phyloP scores from a whole-genome alignment of 2,888 invertebrate genomes.

The Gymnocheta viridis region DNA sequence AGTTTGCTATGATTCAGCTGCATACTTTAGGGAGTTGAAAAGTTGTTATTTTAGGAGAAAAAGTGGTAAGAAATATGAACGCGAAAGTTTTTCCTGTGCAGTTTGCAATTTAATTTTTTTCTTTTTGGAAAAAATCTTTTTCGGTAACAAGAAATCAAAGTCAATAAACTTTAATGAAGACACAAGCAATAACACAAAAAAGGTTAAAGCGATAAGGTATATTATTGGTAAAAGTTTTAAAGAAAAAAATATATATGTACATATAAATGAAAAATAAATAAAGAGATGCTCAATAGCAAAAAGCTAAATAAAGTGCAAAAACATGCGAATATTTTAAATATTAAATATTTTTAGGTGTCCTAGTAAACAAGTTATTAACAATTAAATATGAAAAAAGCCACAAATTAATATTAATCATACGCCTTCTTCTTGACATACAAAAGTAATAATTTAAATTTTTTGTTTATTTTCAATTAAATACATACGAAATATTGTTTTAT shows the following conservation, averaged over 20 bases:
- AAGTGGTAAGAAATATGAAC: conserved; percentile 34
- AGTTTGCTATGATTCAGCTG: conserved; percentile 3
- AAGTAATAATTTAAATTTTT: too few relatives aligned
- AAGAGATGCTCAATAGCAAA: neutral
- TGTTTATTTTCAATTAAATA: too few relatives aligned
- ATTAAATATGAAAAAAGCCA: neutral
- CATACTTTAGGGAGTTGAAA: conserved; percentile 43
- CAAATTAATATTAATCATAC: neutral
- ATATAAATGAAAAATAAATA: neutral
- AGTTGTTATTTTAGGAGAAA: neutral
- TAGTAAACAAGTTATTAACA: neutral
- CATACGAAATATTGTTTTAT: too few relatives aligned
- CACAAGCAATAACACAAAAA: conserved; percentile 3
- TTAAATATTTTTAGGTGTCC: too few relatives aligned
- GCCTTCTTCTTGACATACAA: too few relatives aligned
- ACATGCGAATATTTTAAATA: too few relatives aligned
- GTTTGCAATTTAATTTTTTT: neutral
- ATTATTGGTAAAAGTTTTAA: conserved; percentile 35
- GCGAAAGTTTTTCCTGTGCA: conserved; percentile 44
- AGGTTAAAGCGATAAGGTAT: conserved; percentile 35
- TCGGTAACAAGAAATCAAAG: conserved; percentile 62
- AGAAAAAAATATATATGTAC: neutral
- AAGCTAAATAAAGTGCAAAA: neutral
- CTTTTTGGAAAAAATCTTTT: neutral
- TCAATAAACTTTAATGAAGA: conserved; percentile 67